Conservation (phyloP, 2,888 invertebrate species). For the Macaria notata region DNA sequence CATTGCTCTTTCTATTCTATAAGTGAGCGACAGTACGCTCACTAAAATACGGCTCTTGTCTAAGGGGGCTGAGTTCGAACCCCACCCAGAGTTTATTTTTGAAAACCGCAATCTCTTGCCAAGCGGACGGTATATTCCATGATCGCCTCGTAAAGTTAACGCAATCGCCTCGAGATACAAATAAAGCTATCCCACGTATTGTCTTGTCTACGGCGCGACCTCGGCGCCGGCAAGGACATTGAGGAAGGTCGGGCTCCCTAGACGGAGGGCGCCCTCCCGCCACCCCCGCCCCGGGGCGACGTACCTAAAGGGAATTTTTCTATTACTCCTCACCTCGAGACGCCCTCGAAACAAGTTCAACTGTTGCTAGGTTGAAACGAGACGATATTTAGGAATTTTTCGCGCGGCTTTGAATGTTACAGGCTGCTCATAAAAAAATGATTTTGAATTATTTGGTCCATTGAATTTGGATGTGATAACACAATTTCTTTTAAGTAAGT, state of each 20-base stretch:
- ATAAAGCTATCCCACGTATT: conserved; percentile 21
- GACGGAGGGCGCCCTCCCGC: conserved; percentile 46
- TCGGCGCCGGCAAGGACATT: conserved; percentile 60
- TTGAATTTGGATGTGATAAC: no score
- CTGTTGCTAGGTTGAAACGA: conserved; percentile 23
- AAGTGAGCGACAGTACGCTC: no score
- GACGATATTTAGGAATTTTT: neutral
- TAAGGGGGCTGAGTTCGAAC: neutral
- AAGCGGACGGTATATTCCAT: no score
- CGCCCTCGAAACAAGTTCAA: conserved; percentile 54
- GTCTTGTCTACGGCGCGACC: conserved; percentile 54
- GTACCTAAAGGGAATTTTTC: conserved; percentile 55
- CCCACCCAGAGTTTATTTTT: no score
- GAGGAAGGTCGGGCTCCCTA: conserved; percentile 60
- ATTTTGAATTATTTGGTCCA: no score
- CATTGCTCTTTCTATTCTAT: no score
- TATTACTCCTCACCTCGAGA: conserved; percentile 73
- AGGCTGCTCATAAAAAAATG: no score
- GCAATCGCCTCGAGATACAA: conserved; percentile 8
- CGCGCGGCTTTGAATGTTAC: neutral
- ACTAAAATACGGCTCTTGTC: no score
- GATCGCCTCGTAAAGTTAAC: no score
- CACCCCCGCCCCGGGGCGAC: conserved; percentile 52
- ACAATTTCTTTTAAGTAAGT: no score
- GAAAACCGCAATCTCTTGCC: no score